Evolutionary conservation across 2,113 vertebrate species (phyloP), one percentile per base, ranked within the genome.

Genomic region (Romanogobio albipinnatus): DNA sequence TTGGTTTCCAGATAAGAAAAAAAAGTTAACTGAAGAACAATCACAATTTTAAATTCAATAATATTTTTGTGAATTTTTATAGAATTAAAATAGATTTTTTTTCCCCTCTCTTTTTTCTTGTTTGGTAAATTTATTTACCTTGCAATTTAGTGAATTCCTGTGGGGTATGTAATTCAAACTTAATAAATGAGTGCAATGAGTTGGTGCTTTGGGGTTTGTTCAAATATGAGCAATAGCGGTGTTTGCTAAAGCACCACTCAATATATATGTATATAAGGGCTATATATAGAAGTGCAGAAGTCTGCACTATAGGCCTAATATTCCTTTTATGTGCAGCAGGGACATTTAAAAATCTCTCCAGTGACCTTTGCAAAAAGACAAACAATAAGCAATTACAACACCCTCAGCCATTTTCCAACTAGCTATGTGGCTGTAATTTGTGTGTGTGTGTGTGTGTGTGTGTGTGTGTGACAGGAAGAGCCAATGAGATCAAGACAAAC

Each of bases 391-490:
- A 62, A 64, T 80, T 80, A 80, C n/a, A 47, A n/a, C 17, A n/a
- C 77, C 58, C 61, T 61, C 29, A 79, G 56, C 56, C 19, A 43
- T 61, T 79, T 43, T 45, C 33, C 61, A 36, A 77, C 51, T 14
- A 19, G 74, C 3, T 56, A 49, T 53, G 74, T 76, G 71, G 45
- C 22, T 74, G 71, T 49, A 74, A 49, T 74, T 49, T 19, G 45
- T 82, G 73, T 53, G 68, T 83, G 84, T 62, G 39, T 4, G 66
- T 83, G 84, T 62, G 73, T 53, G 68, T 19, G 45, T 82, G 73
- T 53, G 68, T 19, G 45, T 82, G 84, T 62, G 24, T 2, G 68
- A 11, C 11, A 82, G 17, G 33, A 49, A 73, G 49, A 73, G 22
- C 29, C 51, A 61, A 13, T n/a, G 33, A 78, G 53, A 78, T 78